Conservation (phyloP, 2,113 vertebrate species). For the Isurus oxyrinchus region DNA sequence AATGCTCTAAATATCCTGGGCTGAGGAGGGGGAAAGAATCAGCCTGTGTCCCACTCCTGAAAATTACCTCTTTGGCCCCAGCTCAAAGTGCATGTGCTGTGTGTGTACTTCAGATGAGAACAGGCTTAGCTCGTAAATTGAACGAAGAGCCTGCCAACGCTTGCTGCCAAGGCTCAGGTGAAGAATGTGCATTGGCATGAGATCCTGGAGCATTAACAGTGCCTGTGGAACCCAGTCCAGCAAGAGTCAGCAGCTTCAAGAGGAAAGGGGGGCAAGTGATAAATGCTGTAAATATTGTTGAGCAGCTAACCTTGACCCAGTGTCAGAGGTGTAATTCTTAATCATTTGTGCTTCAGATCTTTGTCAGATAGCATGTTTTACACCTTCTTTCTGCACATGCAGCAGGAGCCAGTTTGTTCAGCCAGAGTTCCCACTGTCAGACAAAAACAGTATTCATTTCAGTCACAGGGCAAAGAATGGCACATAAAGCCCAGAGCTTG, state of each 20-base stretch:
- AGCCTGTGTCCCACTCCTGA: not conserved
- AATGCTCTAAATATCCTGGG: not conserved
- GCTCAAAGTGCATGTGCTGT: not conserved
- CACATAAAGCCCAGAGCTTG: not conserved
- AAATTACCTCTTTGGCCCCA: not conserved
- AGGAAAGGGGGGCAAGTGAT: not conserved
- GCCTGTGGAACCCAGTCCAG: not conserved
- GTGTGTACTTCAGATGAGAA: not conserved
- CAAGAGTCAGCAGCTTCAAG: not conserved
- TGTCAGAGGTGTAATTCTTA: not conserved
- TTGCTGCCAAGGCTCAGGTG: not conserved
- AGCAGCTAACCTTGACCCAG: not conserved
- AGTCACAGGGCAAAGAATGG: slow-evolving; percentile 43
- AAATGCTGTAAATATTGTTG: not conserved
- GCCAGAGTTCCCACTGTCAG: slow-evolving; percentile 30
- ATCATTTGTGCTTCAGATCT: slow-evolving; percentile 8
- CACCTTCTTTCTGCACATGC: slow-evolving; percentile 38
- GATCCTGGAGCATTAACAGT: not conserved
- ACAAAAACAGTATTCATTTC: slow-evolving; percentile 40
- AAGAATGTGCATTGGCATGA: not conserved
- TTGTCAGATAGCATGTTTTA: slow-evolving; percentile 39
- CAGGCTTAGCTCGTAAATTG: not conserved
- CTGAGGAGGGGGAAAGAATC: not conserved
- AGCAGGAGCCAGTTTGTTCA: slow-evolving; percentile 39
- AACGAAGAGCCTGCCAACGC: not conserved